Evolutionary conservation across 2,797 vertebrate species (phyloP).

Genomic region (Sparus aurata): DNA sequence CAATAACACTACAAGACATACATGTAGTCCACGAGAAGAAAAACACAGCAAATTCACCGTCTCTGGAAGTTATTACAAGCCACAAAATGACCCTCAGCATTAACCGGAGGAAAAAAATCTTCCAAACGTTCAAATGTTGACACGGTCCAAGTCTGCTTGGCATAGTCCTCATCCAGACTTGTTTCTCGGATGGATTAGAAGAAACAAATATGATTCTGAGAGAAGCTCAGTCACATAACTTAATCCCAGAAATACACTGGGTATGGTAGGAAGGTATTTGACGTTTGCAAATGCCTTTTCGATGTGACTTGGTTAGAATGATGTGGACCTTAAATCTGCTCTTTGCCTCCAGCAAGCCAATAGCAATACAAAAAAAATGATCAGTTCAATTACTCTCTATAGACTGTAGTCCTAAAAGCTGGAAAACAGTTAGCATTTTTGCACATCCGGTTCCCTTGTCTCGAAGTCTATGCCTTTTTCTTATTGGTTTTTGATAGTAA

Average conservation of each 20-base stretch:
- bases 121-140: slow-evolving; percentile 20
- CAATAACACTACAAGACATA: slow-evolving; percentile 12
- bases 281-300: slow-evolving; percentile 9
- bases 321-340: slow-evolving; percentile 15
- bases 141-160: slow-evolving; percentile 20
- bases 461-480: too few species aligned
- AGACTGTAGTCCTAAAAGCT: too few species aligned
- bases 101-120: neutral
- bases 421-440: too few species aligned
- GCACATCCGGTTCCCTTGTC: too few species aligned
- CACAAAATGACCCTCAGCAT: slow-evolving; percentile 45
- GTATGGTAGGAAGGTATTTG: slow-evolving; percentile 2
- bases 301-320: slow-evolving; percentile 19
- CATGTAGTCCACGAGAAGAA: slow-evolving; percentile 11
- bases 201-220: slow-evolving; percentile 46
- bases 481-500: too few species aligned
- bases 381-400: slow-evolving; percentile 10
- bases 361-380: neutral
- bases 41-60: neutral
- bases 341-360: slow-evolving; percentile 32
- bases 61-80: slow-evolving; percentile 49
- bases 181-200: slow-evolving; percentile 66
- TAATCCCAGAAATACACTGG: slow-evolving; percentile 51
- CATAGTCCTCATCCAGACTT: slow-evolving; percentile 31
- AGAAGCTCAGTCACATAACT: slow-evolving; percentile 42